Evolutionary conservation across 2,888 invertebrate species (phyloP).

Genomic region (Nesidiocoris tenuis): DNA sequence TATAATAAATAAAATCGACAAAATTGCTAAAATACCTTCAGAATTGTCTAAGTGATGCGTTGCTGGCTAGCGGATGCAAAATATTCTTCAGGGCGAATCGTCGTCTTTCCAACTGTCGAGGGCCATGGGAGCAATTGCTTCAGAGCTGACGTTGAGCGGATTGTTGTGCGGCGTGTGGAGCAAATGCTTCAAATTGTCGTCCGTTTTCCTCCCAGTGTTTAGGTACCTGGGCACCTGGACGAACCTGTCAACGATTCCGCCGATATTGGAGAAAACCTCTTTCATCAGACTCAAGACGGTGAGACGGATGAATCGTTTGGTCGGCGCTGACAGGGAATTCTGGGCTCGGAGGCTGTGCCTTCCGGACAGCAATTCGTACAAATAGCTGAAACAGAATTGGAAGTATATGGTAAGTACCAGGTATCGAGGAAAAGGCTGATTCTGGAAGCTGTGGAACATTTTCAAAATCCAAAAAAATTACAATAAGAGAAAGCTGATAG

Average conservation of each 20-base stretch:
- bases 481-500: no score
- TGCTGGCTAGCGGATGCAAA: no score
- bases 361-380: conserved; percentile 13
- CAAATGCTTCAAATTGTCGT: background rate
- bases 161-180: background rate
- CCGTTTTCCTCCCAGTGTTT: background rate
- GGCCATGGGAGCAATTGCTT: no score
- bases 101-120: no score
- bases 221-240: background rate
- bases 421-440: no score
- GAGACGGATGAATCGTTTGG: conserved; percentile 15
- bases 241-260: conserved; percentile 1
- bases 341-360: background rate
- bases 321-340: conserved; percentile 4
- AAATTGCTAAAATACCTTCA: no score
- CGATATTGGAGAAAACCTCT: background rate
- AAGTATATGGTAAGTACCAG: background rate
- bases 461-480: no score
- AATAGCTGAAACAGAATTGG: background rate
- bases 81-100: no score
- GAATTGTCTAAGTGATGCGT: no score
- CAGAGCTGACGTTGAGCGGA: background rate
- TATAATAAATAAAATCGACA: no score
- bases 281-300: conserved; percentile 17
- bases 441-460: no score